phyloP scores from a whole-genome alignment of 2,797 vertebrate species.

The Rhincodon typus region DNA sequence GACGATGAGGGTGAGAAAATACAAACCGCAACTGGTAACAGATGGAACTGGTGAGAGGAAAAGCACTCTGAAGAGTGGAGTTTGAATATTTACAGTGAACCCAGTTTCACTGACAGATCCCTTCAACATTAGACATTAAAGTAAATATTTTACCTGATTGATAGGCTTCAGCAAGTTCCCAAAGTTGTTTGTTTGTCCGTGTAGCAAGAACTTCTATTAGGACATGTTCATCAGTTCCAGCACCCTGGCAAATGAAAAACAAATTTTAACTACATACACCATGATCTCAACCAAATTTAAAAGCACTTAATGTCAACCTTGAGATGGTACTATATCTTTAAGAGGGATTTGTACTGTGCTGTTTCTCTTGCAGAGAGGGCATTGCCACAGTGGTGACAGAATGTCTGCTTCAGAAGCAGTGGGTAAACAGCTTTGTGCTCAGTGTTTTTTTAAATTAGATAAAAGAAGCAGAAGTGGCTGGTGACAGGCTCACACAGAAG shows the following conservation, averaged over 20 bases:
- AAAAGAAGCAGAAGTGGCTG: too few species aligned
- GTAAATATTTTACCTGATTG: constrained; percentile 19
- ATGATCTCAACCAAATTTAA: background rate
- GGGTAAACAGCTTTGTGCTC: too few species aligned
- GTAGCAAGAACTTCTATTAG: background rate
- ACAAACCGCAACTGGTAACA: background rate
- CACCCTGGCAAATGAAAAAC: background rate
- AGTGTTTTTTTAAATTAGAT: too few species aligned
- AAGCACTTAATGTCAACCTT: background rate
- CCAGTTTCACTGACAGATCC: background rate
- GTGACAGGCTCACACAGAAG: too few species aligned
- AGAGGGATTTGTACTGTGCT: too few species aligned
- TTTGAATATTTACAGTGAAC: background rate
- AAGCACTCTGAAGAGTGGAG: background rate
- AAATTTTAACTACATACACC: background rate
- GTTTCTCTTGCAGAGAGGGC: too few species aligned
- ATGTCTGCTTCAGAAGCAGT: too few species aligned
- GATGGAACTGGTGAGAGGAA: background rate
- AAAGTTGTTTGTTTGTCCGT: constrained; percentile 8
- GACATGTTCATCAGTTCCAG: background rate
- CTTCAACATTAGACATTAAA: background rate
- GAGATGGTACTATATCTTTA: too few species aligned
- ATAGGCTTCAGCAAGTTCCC: background rate
- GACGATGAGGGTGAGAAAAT: background rate
- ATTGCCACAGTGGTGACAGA: too few species aligned